Base-by-base conservation (phyloP, 1,140 invertebrate species). In the Drosophila trapezifrons region DNA sequence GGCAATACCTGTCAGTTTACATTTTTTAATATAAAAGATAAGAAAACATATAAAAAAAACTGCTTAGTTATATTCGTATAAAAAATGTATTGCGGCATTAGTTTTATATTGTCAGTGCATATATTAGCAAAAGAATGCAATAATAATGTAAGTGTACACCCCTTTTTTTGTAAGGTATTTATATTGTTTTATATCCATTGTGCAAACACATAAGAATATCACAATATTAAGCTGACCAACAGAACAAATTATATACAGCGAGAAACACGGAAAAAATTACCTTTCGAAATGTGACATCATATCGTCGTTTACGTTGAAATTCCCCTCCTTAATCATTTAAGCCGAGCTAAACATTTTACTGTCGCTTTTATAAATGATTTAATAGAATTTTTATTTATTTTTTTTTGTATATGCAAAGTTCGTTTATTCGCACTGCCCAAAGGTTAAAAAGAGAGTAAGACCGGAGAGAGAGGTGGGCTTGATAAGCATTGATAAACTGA, bases 341-440 rank as follows among this genome's bases (percentile, higher is more conserved):
- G 20, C n/a, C 17, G 27, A 52, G 73, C 64, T 76, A 78, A 84
- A 79, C 72, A 76, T 83, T 83, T 83, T 64, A 84, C 78, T 76
- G 59, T 63, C 63, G 74, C 62, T 35, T 80, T 80, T 70, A 72
- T 37, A 79, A 76, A 74, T 81, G 59, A 51, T 72, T 64, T 59
- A 83, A 82, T 78, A 54, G 63, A 76, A 67, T 79, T 35, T 78
- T 59, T 63, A 62, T 52, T 73, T 81, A 51, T 58, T 63, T 54
- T 81, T 56, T 58, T 63, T 54, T 57, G 51, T 67, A 55, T 46
- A 52, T 69, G 47, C 58, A 52, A 49, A 46, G 52, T 51, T 46
- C 25, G 13, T 40, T 52, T 63, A 49, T 52, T 73, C 35, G 42
- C 42, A 22, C 47, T 43, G 58, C 27, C 43, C 51, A 69, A 69